These are phyloP conservation scores for Polia nebulosa DNA, from an alignment of 2,888 invertebrate genomes.

Conservation along the genomic window DNA sequence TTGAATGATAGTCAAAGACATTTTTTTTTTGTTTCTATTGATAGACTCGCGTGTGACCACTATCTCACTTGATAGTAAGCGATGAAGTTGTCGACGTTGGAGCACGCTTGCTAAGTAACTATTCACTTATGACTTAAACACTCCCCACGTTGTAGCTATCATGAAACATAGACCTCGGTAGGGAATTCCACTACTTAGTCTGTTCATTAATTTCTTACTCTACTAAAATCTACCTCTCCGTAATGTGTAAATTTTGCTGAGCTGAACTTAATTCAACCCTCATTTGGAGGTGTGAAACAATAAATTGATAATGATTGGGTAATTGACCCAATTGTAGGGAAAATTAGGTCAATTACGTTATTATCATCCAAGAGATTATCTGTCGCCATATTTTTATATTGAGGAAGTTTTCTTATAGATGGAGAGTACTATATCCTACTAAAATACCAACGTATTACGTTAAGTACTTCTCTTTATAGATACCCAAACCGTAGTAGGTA, in stretches of 20 bases:
- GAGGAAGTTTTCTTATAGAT: not conserved
- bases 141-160: no score
- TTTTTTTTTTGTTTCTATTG: no score
- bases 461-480: not conserved
- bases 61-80: no score
- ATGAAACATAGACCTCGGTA: no score
- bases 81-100: no score
- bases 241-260: not conserved
- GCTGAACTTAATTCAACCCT: not conserved
- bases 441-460: not conserved
- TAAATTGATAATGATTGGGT: conserved; percentile 6
- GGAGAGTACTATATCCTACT: no score
- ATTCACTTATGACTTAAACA: no score
- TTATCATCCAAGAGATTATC: not conserved
- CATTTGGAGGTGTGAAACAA: not conserved
- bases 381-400: not conserved
- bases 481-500: not conserved
- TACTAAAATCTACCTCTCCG: not conserved
- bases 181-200: no score
- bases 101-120: no score
- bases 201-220: no score
- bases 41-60: no score
- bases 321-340: conserved; percentile 3
- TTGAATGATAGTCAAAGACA: not conserved
- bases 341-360: conserved; percentile 15